Base-by-base conservation (phyloP, 2,797 vertebrate species). In the Vespertilio murinus region DNA sequence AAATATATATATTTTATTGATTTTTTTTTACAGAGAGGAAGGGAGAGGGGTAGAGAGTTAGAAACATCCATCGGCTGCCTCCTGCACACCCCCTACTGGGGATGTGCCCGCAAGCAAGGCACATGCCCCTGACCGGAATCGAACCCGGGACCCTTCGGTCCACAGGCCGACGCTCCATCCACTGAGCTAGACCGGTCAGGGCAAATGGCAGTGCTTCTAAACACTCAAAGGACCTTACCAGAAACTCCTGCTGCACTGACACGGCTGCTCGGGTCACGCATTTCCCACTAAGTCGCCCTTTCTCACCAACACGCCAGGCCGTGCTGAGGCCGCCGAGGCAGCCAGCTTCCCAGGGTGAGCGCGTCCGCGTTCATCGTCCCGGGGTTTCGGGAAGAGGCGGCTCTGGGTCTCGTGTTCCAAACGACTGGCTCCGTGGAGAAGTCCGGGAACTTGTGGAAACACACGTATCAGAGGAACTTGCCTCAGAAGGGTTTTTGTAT, bases 401-500 rank as follows among this genome's bases (percentile, higher is more conserved):
- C 22, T 33, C 61, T 87, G 49, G 30, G 38, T 73, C 74, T 88
- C 56, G 61, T 73, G 94, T 94, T 70, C 56, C 40, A 61, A 65
- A 45, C 4, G 81, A 20, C 38, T 85, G 35, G 2, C 71, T 84
- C 47, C 71, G 33, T 75, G 75, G 49, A 92, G 69, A 84, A 90
- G 45, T 59, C 47, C 54, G 88, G 80, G 25, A 30, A 93, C 67
- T 82, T 88, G 25, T 35, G 45, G 33, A 86, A 93, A 88, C 45
- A 86, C 45, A 86, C 91, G 88, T 69, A 87, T 80, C 25, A 87
- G 70, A 69, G 73, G 88, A 86, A 69, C 92, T 86, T 78, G 45
- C 42, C 77, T 89, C 52, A 78, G 38, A 82, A 80, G 10, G 88
- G 56, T 33, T 67, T 92, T 49, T 82, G 23, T 70, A 22, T 20